Conservation (phyloP, 2,113 vertebrate genomes). For the Phalacrocorax brasilianus region DNA sequence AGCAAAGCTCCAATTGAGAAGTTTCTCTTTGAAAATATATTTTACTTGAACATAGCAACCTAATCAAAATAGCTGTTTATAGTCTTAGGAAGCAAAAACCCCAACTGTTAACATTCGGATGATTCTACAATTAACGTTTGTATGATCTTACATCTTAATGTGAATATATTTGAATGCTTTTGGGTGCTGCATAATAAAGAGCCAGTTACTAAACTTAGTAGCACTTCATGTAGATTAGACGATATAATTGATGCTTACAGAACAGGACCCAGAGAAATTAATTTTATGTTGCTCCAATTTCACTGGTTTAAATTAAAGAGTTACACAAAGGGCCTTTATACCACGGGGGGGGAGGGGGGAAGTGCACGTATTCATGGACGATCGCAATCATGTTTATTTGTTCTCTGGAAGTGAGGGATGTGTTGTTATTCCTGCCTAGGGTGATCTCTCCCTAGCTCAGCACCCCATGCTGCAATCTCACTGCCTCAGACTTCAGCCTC, state of each 20-base stretch:
- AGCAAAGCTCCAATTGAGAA: not conserved
- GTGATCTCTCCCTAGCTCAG: not conserved
- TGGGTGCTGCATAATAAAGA: conserved; percentile 25
- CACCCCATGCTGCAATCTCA: not conserved
- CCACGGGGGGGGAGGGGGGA: not conserved
- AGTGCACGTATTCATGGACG: not conserved
- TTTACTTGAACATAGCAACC: not conserved
- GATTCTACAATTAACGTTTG: not conserved
- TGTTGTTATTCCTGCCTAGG: not conserved
- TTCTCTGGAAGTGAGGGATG: not conserved
- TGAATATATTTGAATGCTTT: conserved; percentile 37
- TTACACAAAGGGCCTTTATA: not conserved
- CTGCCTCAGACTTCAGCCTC: not conserved
- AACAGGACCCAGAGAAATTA: conserved; percentile 49
- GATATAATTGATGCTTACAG: conserved; percentile 47
- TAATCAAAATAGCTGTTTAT: conserved; percentile 28
- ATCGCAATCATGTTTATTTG: not conserved
- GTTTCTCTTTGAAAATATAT: conserved; percentile 3
- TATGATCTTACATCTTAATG: not conserved
- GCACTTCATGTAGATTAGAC: conserved; percentile 23
- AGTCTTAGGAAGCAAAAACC: not conserved
- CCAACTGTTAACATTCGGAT: conserved; percentile 15
- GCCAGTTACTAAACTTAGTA: conserved; percentile 42
- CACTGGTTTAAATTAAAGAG: conserved; percentile 46
- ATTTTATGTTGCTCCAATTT: conserved; percentile 51